These are phyloP conservation scores for Phymanthus crucifer DNA, from an alignment of 92 coral and sea anemone species.

Conservation along the genomic window DNA sequence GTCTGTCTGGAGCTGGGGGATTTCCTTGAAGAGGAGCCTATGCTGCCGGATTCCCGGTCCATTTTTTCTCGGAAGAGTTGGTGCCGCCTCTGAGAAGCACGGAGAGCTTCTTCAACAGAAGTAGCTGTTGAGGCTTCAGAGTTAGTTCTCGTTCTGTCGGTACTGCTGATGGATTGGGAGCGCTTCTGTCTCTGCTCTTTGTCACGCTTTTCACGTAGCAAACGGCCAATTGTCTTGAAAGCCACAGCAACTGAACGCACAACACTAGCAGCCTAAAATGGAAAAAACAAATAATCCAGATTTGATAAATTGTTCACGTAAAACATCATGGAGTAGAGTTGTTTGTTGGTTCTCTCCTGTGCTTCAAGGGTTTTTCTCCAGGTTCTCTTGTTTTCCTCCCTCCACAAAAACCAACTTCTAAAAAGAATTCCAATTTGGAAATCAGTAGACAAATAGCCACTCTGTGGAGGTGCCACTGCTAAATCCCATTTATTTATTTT, in stretches of 20 bases:
- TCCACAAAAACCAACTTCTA: no score
- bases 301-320: no score
- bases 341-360: no score
- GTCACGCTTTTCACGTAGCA: constrained; percentile 81
- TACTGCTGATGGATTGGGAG: constrained; percentile 71
- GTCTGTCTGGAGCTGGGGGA: constrained; percentile 55
- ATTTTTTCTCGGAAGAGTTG: constrained; percentile 49
- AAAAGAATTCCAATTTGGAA: no score
- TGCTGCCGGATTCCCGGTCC: constrained; percentile 41
- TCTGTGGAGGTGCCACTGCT: no score
- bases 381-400: no score
- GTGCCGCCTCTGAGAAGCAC: constrained; percentile 63
- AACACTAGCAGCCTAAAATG: constrained; percentile 87
- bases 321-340: no score
- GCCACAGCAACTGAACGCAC: constrained; percentile 95
- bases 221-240: constrained; percentile 86
- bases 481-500: no score
- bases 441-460: no score
- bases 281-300: no score
- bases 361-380: no score
- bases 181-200: constrained; percentile 62
- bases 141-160: constrained; percentile 86
- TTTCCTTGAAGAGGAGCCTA: constrained; percentile 49
- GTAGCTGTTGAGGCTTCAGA: constrained; percentile 89
- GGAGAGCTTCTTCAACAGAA: constrained; percentile 61